Evolutionary conservation across 2,888 invertebrate genomes (phyloP).

Genomic region (Andricus quercusramuli): DNA sequence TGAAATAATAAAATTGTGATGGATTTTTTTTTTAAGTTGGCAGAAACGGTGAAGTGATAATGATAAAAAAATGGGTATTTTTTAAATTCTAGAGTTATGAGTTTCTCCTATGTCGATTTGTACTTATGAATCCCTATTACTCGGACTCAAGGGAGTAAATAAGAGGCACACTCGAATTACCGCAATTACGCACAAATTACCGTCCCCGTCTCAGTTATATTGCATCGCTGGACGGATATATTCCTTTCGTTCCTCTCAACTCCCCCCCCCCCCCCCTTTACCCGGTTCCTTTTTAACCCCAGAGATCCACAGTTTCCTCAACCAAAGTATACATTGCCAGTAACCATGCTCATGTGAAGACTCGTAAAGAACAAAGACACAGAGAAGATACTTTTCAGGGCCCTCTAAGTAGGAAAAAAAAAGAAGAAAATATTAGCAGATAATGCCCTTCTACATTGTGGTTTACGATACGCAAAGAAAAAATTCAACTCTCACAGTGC

Average conservation of each 20-base stretch:
- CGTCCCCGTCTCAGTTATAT: slow-evolving; percentile 62
- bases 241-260: slow-evolving; percentile 44
- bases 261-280: slow-evolving; percentile 42
- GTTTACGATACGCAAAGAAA: slow-evolving; percentile 28
- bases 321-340: slow-evolving; percentile 29
- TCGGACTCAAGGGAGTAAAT: slow-evolving; percentile 57
- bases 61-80: background rate
- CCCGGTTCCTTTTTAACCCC: slow-evolving; percentile 9
- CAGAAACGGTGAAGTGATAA: background rate
- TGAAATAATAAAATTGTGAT: background rate
- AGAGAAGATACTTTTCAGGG: slow-evolving; percentile 26
- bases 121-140: slow-evolving; percentile 16
- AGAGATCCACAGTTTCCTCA: slow-evolving; percentile 39
- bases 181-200: slow-evolving; percentile 64
- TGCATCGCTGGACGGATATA: slow-evolving; percentile 50
- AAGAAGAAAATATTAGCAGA: slow-evolving; percentile 28
- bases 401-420: slow-evolving; percentile 36
- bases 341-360: slow-evolving; percentile 32
- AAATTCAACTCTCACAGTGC: background rate
- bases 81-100: background rate
- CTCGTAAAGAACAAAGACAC: slow-evolving; percentile 39
- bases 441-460: slow-evolving; percentile 21
- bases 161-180: slow-evolving; percentile 60
- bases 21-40: background rate
- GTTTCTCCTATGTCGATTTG: slow-evolving; percentile 17